Evolutionary conservation across 2,888 invertebrate genomes (phyloP), one percentile per base, ranked within the genome.

Genomic region (Beris morrisii): DNA sequence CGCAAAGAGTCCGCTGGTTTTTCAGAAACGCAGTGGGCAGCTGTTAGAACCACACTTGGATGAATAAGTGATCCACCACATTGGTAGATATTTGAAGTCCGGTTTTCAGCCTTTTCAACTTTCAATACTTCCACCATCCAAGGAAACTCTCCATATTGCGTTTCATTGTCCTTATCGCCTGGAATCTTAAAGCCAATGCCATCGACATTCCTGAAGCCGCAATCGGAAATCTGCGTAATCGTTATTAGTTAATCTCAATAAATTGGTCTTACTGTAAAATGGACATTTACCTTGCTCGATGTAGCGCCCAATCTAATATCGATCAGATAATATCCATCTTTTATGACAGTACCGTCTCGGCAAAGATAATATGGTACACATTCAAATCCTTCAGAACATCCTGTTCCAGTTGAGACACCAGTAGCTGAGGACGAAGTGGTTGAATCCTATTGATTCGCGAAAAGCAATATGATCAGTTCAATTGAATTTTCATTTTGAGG

Each of bases 331-430:
- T 83, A 80, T 0, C 93, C 93, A 73, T 90, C 88, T 0, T 84
- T 86, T 65, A 88, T 87, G 12, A 93, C 84, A 0, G 86, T 84
- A 50, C 84, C 84, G 71, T 87, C 86, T 46, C 85, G 83, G 74
- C 94, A 94, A 11, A 90, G 83, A 76, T 90, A 92, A 74, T 89
- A 90, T 0, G 88, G 86, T 0, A 93, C 92, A 74, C 94, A 94
- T 59, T 86, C 86, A 38, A 91, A 92, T 0, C 78, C 77, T 4
- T 64, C 4, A 0, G 75, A 76, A 67, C 79, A 79, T 2, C 64
- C 64, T 4, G 45, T 45, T 22, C 22, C 45, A 3, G 2, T 65
- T 72, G 15, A 74, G 77, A 74, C 58, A 69, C 65, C 2, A 67
- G 66, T 1, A 78, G 74, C 1, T 77, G 74, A 0, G 79, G 79